Percentiles rank a stretch among this genome's conserved stretches.
Conservation (phyloP, 2,797 vertebrate species). For the Macrochelys suwanniensis region DNA sequence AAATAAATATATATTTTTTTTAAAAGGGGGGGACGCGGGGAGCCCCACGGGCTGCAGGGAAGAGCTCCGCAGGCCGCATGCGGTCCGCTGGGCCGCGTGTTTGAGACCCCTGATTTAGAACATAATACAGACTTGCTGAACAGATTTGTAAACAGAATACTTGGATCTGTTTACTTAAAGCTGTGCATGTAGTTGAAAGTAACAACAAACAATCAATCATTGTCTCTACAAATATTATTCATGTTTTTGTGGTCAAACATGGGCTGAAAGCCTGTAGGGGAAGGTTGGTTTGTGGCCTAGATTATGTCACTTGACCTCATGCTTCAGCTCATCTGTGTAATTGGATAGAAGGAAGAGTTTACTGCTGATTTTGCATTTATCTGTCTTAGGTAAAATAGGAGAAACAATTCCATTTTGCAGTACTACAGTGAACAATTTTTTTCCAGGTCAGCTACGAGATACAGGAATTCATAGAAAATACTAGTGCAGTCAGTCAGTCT, state of each 20-base stretch:
- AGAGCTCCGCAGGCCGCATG: no score
- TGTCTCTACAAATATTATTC: background rate
- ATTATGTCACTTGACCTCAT: background rate
- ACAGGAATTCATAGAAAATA: background rate
- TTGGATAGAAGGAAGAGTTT: background rate
- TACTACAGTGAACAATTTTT: background rate
- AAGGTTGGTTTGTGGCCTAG: background rate
- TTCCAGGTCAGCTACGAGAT: background rate
- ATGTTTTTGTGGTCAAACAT: background rate
- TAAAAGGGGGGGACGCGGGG: no score
- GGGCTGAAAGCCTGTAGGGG: fast-evolving
- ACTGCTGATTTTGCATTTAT: background rate
- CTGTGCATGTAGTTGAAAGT: background rate
- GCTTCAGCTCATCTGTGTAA: background rate
- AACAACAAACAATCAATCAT: fast-evolving
- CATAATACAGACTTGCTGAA: background rate
- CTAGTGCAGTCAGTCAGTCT: background rate
- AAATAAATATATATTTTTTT: no score
- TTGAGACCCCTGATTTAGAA: background rate
- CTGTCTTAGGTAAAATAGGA: background rate
- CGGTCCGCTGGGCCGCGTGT: no score
- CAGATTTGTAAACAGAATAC: background rate
- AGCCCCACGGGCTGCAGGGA: no score
- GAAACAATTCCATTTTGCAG: background rate
- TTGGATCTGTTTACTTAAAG: fast-evolving